Evolutionary conservation across 53 echinoderm and acorn worm species (phyloP).

Genomic region (Astropecten irregularis): DNA sequence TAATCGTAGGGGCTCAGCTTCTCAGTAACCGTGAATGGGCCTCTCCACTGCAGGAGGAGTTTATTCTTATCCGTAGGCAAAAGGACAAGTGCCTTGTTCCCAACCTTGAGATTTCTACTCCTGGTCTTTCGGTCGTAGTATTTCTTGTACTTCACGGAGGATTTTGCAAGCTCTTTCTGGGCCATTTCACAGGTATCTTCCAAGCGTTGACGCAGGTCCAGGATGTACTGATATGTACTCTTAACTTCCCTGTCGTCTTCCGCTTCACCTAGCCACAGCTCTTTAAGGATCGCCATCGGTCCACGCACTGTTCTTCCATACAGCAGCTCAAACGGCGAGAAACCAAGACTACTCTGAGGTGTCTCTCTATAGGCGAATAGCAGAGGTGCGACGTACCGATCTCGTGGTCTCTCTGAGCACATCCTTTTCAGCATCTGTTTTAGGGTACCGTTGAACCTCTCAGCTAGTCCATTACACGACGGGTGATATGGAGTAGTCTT

Average conservation of each 20-base stretch:
- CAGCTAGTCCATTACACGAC: slow-evolving; percentile 54
- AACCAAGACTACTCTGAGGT: slow-evolving; percentile 41
- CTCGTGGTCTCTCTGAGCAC: slow-evolving; percentile 46
- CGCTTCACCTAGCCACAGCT: slow-evolving; percentile 29
- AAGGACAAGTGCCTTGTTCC: slow-evolving; percentile 15
- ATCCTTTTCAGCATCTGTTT: slow-evolving; percentile 61
- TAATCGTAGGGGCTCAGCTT: slow-evolving; percentile 34
- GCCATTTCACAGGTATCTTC: slow-evolving; percentile 45
- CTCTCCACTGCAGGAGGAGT: slow-evolving; percentile 59
- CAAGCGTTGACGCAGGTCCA: slow-evolving; percentile 35
- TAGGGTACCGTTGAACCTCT: slow-evolving; percentile 56
- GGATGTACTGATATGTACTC: slow-evolving; percentile 36
- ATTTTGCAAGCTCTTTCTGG: slow-evolving; percentile 19
- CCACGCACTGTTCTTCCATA: slow-evolving; percentile 54
- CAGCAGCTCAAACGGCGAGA: slow-evolving; percentile 54
- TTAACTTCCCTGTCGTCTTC: not conserved
- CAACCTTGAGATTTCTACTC: slow-evolving; percentile 21
- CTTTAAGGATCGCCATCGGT: slow-evolving; percentile 51
- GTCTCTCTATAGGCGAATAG: slow-evolving; percentile 58
- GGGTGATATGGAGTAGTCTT: slow-evolving; percentile 56
- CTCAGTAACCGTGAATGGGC: slow-evolving; percentile 23
- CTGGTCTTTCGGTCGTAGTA: slow-evolving; percentile 31
- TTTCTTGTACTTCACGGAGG: slow-evolving; percentile 19
- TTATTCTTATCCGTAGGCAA: slow-evolving; percentile 51
- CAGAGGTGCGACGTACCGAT: slow-evolving; percentile 34